A percentile compares a stretch with the other conserved stretches of the same genome.
Conservation (phyloP, 2,888 invertebrate genomes). For the Protonemura montana region DNA sequence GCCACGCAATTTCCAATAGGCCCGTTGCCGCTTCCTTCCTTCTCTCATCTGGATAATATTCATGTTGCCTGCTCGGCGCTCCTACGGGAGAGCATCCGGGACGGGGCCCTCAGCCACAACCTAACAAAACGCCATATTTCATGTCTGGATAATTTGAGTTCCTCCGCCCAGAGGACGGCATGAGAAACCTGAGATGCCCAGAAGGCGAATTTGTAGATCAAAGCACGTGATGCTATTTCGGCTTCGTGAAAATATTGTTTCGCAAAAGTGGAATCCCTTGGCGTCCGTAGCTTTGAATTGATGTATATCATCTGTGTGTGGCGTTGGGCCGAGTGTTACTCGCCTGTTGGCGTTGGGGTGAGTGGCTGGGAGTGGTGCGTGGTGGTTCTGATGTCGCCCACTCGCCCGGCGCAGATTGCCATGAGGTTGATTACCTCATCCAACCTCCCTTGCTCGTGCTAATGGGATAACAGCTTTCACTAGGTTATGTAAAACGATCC, state of each 20-base stretch:
- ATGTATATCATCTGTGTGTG: neutral
- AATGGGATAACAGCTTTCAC: neutral
- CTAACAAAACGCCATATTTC: slow-evolving; percentile 16
- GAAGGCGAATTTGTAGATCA: neutral
- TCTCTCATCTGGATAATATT: neutral
- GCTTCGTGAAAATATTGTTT: neutral
- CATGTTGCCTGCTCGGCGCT: neutral
- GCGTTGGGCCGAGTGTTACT: too few relatives aligned
- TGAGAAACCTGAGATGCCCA: neutral
- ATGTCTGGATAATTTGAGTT: neutral
- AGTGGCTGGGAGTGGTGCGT: too few relatives aligned
- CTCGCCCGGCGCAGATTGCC: too few relatives aligned
- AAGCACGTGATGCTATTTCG: neutral
- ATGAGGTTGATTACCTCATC: too few relatives aligned
- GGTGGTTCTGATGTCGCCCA: too few relatives aligned
- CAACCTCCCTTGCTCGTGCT: too few relatives aligned
- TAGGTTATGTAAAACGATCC: neutral
- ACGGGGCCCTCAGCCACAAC: neutral
- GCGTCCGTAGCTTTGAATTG: neutral
- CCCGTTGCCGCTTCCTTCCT: slow-evolving; percentile 27
- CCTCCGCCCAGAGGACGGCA: neutral
- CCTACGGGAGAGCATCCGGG: neutral
- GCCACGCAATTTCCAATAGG: slow-evolving; percentile 42
- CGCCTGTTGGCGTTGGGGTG: too few relatives aligned
- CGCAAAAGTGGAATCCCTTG: neutral